Evolutionary conservation across 2,797 vertebrate genomes (phyloP), one percentile per base, ranked within the genome.

Genomic region (Myiothlypis chrysogaster): DNA sequence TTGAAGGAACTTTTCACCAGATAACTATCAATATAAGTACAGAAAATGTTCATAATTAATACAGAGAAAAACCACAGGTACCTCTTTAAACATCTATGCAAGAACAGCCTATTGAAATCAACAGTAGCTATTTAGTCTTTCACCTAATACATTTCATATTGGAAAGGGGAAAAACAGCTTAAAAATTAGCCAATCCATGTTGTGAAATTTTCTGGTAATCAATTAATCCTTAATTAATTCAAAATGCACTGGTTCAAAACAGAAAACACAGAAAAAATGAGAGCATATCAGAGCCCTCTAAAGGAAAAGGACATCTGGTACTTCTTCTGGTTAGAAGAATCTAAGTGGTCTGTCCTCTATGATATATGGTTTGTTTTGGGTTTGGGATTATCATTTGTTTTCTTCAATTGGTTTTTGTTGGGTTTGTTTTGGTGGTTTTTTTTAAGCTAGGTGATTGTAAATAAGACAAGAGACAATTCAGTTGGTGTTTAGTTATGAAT

Each of bases 161-260:
- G 18, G 37, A n/a, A n/a, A 28, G 4, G 6, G 5, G 2, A 3
- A 8, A 15, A 8, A 2, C 5, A 44, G 22, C 32, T 50, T 73
- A 52, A 49, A 77, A 90, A 35, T 21, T 12, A 88, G 49, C 5
- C 21, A 19, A 16, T 12, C 7, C 8, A 16, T 1, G 2, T 10
- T 16, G 9, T 3, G 2, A 75, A 39, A 3, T 27, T 14, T 52
- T 61, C 60, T 28, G 10, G 7, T 18, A 57, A 77, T 57, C 65
- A 65, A 79, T 25, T 8, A 76, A 61, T 32, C 6, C 4, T 46
- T 89, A 13, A 66, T 13, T 57, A 72, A 66, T 43, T 66, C 18
- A 79, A 92, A 93, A 59, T 2, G 34, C 8, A 27, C 7, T 5
- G 1, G 11, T 78, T 78, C 41, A 76, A 82, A 76, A 69, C 6